Evolutionary conservation across 2,888 invertebrate genomes (phyloP).

Genomic region (Caenorhabditis sinica): DNA sequence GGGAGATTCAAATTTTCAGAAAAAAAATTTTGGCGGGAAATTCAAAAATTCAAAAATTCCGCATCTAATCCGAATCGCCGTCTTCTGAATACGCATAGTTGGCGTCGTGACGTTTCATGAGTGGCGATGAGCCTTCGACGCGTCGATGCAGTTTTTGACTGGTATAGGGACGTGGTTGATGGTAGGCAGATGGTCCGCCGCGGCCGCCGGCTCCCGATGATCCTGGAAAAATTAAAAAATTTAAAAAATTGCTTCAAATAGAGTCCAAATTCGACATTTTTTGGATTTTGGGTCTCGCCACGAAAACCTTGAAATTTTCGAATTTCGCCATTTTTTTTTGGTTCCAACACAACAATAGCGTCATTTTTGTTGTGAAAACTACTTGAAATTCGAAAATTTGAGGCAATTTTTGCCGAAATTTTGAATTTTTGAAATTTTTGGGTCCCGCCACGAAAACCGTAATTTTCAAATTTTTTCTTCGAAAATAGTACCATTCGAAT

Average conservation of each 20-base stretch:
- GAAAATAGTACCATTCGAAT: too few relatives aligned
- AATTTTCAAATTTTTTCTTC: too few relatives aligned
- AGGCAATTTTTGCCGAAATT: background rate
- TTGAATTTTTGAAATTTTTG: background rate
- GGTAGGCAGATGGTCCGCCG: background rate
- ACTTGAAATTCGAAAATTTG: background rate
- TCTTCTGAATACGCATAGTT: slow-evolving; percentile 77
- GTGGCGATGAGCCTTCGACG: slow-evolving; percentile 74
- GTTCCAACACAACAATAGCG: too few relatives aligned
- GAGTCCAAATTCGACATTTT: background rate
- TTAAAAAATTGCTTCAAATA: background rate
- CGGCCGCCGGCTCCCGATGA: slow-evolving; percentile 73
- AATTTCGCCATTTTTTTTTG: background rate
- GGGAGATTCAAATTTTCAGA: background rate
- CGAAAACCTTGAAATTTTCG: too few relatives aligned
- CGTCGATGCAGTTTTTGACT: slow-evolving; percentile 60
- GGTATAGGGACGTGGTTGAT: slow-evolving; percentile 52
- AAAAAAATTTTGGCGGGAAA: background rate
- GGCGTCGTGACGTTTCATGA: slow-evolving; percentile 74
- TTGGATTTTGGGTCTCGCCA: too few relatives aligned
- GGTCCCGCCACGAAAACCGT: background rate
- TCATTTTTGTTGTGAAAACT: too few relatives aligned
- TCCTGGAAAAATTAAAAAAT: slow-evolving; percentile 51
- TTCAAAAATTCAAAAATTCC: too few relatives aligned
- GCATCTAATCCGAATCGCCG: slow-evolving; percentile 69